phyloP scores from a whole-genome alignment of 2,113 vertebrate species.

The Nesoenas mayeri region DNA sequence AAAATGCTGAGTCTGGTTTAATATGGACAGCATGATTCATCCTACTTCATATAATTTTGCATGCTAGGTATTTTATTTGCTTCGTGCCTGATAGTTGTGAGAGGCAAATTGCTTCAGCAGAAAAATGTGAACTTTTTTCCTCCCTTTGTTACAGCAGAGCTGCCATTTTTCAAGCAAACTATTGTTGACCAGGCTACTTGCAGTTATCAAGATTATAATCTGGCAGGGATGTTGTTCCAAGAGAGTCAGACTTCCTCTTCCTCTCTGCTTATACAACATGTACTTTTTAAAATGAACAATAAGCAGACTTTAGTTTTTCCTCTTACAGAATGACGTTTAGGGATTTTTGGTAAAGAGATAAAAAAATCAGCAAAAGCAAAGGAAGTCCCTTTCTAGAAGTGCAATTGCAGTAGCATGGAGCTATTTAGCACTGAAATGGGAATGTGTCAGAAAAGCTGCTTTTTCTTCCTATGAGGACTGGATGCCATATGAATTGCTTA shows the following conservation, averaged over 20 bases:
- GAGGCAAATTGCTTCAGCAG: constrained; percentile 57
- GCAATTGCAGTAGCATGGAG: neutral
- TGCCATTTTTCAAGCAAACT: constrained; percentile 15
- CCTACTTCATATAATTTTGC: constrained; percentile 70
- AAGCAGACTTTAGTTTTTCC: neutral
- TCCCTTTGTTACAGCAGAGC: constrained; percentile 10
- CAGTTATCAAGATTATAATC: neutral
- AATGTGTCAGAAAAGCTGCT: neutral
- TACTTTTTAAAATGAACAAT: neutral
- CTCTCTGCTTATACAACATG: neutral
- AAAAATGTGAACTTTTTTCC: constrained; percentile 41
- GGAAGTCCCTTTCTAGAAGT: neutral
- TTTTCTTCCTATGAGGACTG: neutral
- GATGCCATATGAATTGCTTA: neutral
- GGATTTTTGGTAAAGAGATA: neutral
- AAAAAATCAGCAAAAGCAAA: neutral
- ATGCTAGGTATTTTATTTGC: constrained; percentile 70
- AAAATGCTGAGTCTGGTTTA: constrained; percentile 84
- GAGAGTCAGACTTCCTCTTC: neutral
- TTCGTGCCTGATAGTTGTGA: constrained; percentile 48
- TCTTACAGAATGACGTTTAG: neutral
- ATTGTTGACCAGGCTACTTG: neutral
- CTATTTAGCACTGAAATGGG: neutral
- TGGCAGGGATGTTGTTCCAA: neutral
- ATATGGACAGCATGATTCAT: constrained; percentile 83